A percentile compares a stretch with the other conserved stretches of the same genome.
phyloP scores from a whole-genome alignment of 23 tunicate genomes.

The Ciona savignyi region DNA sequence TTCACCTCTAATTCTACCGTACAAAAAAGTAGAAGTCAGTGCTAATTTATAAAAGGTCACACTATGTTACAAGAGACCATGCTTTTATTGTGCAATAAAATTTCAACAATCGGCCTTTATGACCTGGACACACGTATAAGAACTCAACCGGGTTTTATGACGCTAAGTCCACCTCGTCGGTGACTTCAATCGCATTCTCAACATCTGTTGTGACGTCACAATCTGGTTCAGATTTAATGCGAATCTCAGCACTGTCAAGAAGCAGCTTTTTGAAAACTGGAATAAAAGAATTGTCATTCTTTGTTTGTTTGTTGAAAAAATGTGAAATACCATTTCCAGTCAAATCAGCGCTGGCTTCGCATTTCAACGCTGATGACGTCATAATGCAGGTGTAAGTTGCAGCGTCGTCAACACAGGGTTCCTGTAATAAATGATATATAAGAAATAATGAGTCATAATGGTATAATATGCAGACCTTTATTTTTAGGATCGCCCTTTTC shows the following conservation, averaged over 20 bases:
- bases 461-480: conserved; percentile 22
- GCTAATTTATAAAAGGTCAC: no score
- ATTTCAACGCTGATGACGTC: conserved; percentile 9
- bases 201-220: conserved; percentile 7
- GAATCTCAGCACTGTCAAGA: conserved; percentile 37
- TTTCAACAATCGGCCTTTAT: no score
- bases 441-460: background rate
- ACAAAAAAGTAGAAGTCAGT: no score
- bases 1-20: no score
- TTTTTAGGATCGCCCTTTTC: conserved; percentile 18
- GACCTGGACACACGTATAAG: no score
- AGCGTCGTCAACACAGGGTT: conserved; percentile 62
- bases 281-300: no score
- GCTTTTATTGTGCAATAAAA: no score
- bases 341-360: conserved; percentile 70
- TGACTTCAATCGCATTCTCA: background rate
- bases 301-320: no score
- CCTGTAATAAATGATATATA: conserved; percentile 23
- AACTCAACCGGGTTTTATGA: no score
- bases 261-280: conserved; percentile 57
- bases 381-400: conserved; percentile 81
- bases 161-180: background rate
- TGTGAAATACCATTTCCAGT: conserved; percentile 68
- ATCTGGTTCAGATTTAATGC: conserved; percentile 3
- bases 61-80: no score